Conservation (phyloP, 2,113 vertebrate genomes). For the Ameiurus melas region DNA sequence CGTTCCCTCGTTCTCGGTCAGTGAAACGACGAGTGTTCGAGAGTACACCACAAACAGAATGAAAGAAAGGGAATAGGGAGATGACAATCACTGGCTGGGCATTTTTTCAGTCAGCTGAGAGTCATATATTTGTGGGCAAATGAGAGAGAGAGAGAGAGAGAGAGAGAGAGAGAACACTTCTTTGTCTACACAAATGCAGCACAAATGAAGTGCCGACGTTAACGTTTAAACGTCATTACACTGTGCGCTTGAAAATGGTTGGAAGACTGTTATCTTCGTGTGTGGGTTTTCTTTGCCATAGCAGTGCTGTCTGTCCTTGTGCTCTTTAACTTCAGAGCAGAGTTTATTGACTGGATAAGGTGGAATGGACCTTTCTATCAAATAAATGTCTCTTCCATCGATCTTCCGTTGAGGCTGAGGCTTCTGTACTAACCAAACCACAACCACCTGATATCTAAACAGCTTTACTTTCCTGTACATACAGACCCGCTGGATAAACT, state of each 20-base stretch:
- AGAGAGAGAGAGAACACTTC: not conserved
- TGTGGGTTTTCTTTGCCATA: not conserved
- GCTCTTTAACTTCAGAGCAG: not conserved
- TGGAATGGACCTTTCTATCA: not conserved
- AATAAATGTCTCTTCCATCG: not conserved
- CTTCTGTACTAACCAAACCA: not conserved
- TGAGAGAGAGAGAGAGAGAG: conserved; percentile 20
- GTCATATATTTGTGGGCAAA: conserved; percentile 44
- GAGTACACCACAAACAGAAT: conserved; percentile 38
- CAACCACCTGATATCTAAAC: not conserved
- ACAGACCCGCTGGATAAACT: not conserved
- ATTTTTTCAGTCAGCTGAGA: conserved; percentile 55
- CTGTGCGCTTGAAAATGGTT: not conserved
- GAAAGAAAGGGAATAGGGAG: conserved; percentile 43
- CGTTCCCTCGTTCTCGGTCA: conserved; percentile 48
- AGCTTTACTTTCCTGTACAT: not conserved
- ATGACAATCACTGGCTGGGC: conserved; percentile 36
- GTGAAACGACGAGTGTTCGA: conserved; percentile 60
- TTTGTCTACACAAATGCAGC: not conserved
- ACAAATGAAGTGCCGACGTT: not conserved
- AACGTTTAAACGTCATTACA: not conserved
- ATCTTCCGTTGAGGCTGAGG: not conserved
- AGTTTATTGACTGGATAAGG: not conserved
- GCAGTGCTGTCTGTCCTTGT: not conserved
- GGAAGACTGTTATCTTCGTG: not conserved